These are phyloP conservation scores for Anthonomus grandis DNA, from an alignment of 1,140 invertebrate genomes.

Conservation along the genomic window DNA sequence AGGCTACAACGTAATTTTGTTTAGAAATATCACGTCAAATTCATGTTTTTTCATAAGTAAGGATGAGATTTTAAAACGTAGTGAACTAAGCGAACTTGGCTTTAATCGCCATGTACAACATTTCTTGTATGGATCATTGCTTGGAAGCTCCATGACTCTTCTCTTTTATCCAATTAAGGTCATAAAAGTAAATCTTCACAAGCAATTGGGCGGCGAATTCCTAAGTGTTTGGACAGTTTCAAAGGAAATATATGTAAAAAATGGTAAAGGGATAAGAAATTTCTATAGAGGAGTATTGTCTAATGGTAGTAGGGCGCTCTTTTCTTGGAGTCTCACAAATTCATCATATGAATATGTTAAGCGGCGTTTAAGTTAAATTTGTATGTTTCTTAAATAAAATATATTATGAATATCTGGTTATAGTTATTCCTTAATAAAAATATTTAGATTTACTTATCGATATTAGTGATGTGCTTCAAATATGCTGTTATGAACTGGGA, in stretches of 20 bases:
- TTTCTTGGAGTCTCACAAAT: constrained; percentile 26
- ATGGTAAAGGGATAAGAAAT: constrained; percentile 16
- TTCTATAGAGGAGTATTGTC: constrained; percentile 15
- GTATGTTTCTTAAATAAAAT: no score
- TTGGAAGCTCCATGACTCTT: constrained; percentile 20
- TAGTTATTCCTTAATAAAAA: not conserved
- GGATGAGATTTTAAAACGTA: constrained; percentile 17
- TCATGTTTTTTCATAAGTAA: constrained; percentile 23
- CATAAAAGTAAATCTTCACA: constrained; percentile 17
- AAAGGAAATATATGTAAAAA: constrained; percentile 14
- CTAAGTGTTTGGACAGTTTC: constrained; percentile 1
- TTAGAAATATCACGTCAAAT: constrained; percentile 22
- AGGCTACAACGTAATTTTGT: constrained; percentile 14
- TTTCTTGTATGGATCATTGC: constrained; percentile 14
- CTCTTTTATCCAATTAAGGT: constrained; percentile 24
- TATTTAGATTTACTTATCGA: constrained; percentile 88
- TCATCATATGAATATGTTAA: constrained; percentile 25
- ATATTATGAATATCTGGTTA: not conserved
- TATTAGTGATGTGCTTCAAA: constrained; percentile 94
- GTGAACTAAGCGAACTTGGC: not conserved
- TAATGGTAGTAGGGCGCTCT: constrained; percentile 8
- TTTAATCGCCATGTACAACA: constrained; percentile 10
- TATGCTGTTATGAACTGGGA: constrained; percentile 94
- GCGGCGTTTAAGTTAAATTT: constrained; percentile 5
- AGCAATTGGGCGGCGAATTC: constrained; percentile 18